Evolutionary conservation across 2,797 vertebrate genomes (phyloP), one percentile per base, ranked within the genome.

Genomic region (Hypotaenidia okinawae): DNA sequence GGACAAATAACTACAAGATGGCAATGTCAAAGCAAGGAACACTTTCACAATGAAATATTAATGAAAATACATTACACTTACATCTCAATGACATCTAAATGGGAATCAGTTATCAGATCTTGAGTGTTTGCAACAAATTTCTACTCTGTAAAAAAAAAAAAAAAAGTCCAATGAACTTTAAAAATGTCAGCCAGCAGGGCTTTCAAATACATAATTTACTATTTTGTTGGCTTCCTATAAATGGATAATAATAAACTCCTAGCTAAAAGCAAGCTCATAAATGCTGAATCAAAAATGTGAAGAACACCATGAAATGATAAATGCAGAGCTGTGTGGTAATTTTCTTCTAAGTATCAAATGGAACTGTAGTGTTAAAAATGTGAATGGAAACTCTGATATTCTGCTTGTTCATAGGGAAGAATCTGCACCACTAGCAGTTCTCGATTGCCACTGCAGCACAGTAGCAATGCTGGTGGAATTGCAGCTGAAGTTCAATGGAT

Each of bases 191-290:
- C 93, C 94, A 97, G 94, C 90, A 95, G 89, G 84, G 79, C 93
- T 97, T 97, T 97, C 96, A 97, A 96, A 98, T 98, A 80, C 97
- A 97, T 98, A 97, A 98, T 98, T 98, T 98, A 98, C 94, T 97
- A 94, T 97, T 97, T 96, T 97, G 92, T 97, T 97, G 97, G 89
- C 92, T 97, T 94, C 86, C 95, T 97, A 91, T 97, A 96, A 97
- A 96, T 97, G 94, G 91, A 92, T 96, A 95, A 97, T 98, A 97
- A 98, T 96, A 98, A 97, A 96, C 96, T 97, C 33, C 19, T 58
- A 49, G 91, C 87, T 96, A 93, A 97, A 96, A 97, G 80, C 88
- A 96, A 96, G 85, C 84, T 97, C 76, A 95, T 97, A 96, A 97
- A 97, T 95, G 93, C 76, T 87, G 84, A 88, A 96, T 96, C 95